A percentile compares a stretch with the other conserved stretches of the same genome.
Conservation (phyloP, 2,113 vertebrate species). For the Struthio camelus region DNA sequence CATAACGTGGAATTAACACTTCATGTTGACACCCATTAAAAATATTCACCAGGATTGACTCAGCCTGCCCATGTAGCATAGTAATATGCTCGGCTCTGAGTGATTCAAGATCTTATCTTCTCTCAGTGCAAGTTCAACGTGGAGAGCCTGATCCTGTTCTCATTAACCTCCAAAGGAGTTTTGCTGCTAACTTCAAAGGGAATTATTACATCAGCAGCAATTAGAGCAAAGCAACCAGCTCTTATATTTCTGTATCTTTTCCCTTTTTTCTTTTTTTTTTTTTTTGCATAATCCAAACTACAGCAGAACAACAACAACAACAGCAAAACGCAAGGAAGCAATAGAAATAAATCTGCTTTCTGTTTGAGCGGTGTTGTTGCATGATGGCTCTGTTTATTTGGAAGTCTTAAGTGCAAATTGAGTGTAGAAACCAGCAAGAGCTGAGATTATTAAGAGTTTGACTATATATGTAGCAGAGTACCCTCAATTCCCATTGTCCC, state of each 20-base stretch:
- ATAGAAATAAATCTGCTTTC: neutral
- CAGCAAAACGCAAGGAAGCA: neutral
- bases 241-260: neutral
- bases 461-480: neutral
- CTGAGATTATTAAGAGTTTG: neutral
- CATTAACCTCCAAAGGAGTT: conserved; percentile 55
- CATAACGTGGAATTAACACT: conserved; percentile 41
- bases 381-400: neutral
- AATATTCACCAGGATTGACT: conserved; percentile 42
- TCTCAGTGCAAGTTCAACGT: conserved; percentile 4
- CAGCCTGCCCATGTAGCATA: conserved; percentile 49
- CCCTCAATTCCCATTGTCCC: neutral
- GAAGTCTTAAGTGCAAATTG: neutral
- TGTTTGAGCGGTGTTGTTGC: neutral
- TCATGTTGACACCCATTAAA: conserved; percentile 44
- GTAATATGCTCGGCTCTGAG: conserved; percentile 35
- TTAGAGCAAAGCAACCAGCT: conserved; percentile 1
- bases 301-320: neutral
- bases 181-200: conserved; percentile 41
- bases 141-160: conserved; percentile 48
- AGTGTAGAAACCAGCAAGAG: neutral
- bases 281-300: neutral
- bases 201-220: conserved; percentile 38
- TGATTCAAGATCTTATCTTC: conserved; percentile 47
- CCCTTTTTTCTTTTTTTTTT: neutral